phyloP scores from a whole-genome alignment of 2,113 vertebrate genomes.

The Vulpes vulpes region DNA sequence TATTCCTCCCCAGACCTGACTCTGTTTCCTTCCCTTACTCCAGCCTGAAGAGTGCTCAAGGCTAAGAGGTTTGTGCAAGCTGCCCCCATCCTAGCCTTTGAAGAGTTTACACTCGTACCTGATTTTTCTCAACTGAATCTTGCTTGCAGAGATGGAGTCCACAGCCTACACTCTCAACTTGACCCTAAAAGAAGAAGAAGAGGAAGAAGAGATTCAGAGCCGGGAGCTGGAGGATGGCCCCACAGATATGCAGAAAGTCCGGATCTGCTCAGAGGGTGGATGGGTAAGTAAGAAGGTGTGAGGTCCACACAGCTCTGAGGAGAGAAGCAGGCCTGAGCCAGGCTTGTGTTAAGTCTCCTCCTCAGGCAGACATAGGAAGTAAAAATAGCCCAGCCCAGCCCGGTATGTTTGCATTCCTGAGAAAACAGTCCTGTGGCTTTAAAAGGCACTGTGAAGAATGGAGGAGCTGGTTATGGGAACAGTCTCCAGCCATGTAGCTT shows the following conservation, averaged over 20 bases:
- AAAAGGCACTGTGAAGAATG: conserved; percentile 7
- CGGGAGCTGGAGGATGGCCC: conserved; percentile 54
- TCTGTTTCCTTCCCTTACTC: background rate
- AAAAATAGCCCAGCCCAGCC: conserved; percentile 45
- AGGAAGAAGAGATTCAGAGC: conserved; percentile 74
- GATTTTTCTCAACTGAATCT: conserved; percentile 38
- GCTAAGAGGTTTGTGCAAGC: background rate
- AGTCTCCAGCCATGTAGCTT: background rate
- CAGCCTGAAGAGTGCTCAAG: background rate
- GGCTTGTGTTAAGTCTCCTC: background rate
- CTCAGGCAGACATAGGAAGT: background rate
- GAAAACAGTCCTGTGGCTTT: conserved; percentile 63
- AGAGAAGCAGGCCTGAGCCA: background rate
- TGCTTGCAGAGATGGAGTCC: conserved; percentile 78
- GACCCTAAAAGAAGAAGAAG: conserved; percentile 78
- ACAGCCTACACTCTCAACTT: conserved; percentile 55
- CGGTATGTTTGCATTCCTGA: conserved; percentile 56
- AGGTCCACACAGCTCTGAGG: background rate
- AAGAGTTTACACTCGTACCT: background rate
- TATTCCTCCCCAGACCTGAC: background rate
- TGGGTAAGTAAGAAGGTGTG: conserved; percentile 75
- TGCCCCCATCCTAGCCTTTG: background rate
- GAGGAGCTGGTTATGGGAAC: background rate
- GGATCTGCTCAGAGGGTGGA: conserved; percentile 75
- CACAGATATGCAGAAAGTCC: conserved; percentile 77